Evolutionary conservation across 2,113 vertebrate genomes (phyloP).

Genomic region (Parus major): DNA sequence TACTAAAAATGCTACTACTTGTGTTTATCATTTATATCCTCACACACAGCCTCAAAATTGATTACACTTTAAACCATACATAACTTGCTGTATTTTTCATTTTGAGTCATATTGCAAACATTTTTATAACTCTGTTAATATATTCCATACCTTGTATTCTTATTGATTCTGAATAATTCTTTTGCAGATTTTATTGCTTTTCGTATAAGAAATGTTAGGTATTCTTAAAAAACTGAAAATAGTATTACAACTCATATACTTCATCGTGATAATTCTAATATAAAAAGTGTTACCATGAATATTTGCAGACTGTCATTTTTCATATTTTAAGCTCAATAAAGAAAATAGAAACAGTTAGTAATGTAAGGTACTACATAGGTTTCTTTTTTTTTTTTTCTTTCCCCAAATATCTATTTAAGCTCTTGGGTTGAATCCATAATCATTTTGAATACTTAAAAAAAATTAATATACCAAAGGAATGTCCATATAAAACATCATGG

Average conservation of each 20-base stretch:
- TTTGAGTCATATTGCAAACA: constrained; percentile 72
- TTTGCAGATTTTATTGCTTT: constrained; percentile 77
- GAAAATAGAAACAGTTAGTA: constrained; percentile 55
- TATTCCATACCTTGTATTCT: constrained; percentile 77
- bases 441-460: constrained; percentile 65
- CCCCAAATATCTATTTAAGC: constrained; percentile 58
- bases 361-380: constrained; percentile 7
- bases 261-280: constrained; percentile 61
- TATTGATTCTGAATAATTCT: constrained; percentile 84
- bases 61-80: constrained; percentile 79
- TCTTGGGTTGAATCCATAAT: constrained; percentile 63
- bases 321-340: constrained; percentile 55
- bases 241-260: constrained; percentile 56
- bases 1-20: constrained; percentile 77
- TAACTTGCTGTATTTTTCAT: constrained; percentile 79
- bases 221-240: constrained; percentile 60
- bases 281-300: constrained; percentile 35
- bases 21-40: constrained; percentile 81
- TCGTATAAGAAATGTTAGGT: constrained; percentile 75
- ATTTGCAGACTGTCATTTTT: constrained; percentile 46
- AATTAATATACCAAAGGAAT: constrained; percentile 72
- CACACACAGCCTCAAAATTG: constrained; percentile 77
- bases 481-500: constrained; percentile 58
- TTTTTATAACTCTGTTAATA: constrained; percentile 82
- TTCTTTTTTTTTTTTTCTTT: not conserved